Percentiles rank a stretch among this genome's conserved stretches.
Evolutionary conservation across 2,797 vertebrate species (phyloP).

Genomic region (Xiphophorus birchmanni): DNA sequence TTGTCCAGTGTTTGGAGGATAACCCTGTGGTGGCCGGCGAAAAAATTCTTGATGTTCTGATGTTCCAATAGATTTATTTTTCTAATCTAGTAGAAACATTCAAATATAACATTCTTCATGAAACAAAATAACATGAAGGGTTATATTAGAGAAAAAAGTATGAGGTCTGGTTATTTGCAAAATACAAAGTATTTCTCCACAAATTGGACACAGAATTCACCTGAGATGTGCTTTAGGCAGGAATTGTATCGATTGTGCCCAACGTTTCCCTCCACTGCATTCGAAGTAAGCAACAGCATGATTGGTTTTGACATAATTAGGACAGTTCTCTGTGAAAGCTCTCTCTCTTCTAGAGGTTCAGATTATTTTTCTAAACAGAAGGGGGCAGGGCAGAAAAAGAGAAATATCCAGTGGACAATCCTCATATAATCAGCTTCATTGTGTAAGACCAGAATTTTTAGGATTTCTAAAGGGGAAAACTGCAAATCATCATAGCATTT

Average conservation of each 20-base stretch:
- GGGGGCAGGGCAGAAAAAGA: neutral
- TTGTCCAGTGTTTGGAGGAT: too few relatives aligned
- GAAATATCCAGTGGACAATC: neutral
- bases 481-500: neutral
- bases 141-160: too few relatives aligned
- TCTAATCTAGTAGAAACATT: too few relatives aligned
- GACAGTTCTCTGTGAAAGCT: slow-evolving; percentile 5
- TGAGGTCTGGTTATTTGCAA: neutral
- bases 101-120: too few relatives aligned
- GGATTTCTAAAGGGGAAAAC: neutral
- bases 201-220: neutral
- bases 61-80: too few relatives aligned
- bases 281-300: neutral
- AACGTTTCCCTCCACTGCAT: neutral
- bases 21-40: too few relatives aligned
- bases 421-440: neutral
- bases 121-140: too few relatives aligned
- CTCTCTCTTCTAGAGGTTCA: neutral
- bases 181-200: neutral
- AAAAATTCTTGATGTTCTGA: too few relatives aligned
- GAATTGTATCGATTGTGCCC: neutral
- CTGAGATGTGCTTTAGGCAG: neutral
- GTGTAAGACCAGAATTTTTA: neutral
- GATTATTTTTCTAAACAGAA: neutral
- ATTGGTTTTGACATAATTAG: slow-evolving; percentile 16